Base-by-base conservation (phyloP, 2,888 invertebrate species). In the Tigriopus californicus region DNA sequence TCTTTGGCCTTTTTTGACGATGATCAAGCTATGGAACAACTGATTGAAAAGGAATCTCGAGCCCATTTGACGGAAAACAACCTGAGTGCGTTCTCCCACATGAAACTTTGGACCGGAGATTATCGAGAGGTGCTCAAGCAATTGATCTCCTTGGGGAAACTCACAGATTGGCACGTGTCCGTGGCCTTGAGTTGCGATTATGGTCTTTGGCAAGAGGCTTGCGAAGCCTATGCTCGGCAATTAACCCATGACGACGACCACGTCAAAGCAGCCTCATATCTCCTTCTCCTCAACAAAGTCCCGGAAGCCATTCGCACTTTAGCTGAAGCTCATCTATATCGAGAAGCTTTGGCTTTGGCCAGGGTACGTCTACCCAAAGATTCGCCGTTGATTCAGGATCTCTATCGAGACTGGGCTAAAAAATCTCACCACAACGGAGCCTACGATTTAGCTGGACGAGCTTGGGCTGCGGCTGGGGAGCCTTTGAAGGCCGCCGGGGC, bases 101-200 rank as follows among this genome's bases (percentile, higher is more conserved):
- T 44, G 44, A 18, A n/a, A 44, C 44, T 15, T 11, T 44, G 44
- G 44, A 15, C 5, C 18, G 44, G 44, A 44, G 44, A 44, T 44
- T 44, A 44, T 15, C 44, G n/a, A 11, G n/a, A 15, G 10, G 18
- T 76, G 1, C 71, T 71, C 0, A 67, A 75, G 58, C 73, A 78
- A 60, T 67, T 72, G 74, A 18, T 33, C 22, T 42, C 57, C 46
- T 13, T 20, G 10, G 57, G 57, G 10, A 13, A 41, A 46, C 25
- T 57, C 11, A 44, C 44, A 1, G 57, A 57, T 12, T 40, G 15
- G 13, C 46, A 40, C 13, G 42, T 57, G 5, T 15, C 57, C 11
- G 15, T 44, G 20, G 15, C 57, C 15, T 33, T 46, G 10, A 20
- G 42, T 22, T 15, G 20, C 1, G 42, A 41, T 46, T 46, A 57